Evolutionary conservation across 2,113 vertebrate genomes (phyloP).

Genomic region (Pterocles orientalis): DNA sequence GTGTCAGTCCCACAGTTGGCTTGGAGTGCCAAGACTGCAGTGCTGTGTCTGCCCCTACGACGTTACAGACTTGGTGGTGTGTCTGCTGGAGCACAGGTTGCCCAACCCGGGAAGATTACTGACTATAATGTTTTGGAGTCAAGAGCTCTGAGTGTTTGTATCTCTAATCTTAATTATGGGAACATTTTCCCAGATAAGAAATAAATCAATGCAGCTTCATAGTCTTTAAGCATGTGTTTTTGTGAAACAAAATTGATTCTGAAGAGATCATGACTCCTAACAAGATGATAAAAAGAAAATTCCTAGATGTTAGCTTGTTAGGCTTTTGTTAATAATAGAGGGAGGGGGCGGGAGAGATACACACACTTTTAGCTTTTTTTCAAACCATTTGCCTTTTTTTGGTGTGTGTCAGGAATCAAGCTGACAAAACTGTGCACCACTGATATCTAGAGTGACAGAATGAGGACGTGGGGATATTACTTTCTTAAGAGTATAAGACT

Average conservation of each 20-base stretch:
- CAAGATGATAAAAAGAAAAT: background rate
- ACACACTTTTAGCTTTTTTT: fast-evolving
- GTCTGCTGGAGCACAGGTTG: background rate
- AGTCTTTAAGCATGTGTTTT: background rate
- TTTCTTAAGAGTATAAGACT: background rate
- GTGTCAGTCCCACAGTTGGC: background rate
- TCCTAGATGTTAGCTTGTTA: background rate
- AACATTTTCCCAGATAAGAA: background rate
- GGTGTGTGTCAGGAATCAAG: background rate
- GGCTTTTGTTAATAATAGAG: background rate
- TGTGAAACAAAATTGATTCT: background rate
- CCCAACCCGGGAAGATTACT: background rate
- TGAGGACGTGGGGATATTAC: background rate
- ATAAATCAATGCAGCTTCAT: background rate
- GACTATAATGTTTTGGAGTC: background rate
- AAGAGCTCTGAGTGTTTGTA: background rate
- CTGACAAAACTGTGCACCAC: background rate
- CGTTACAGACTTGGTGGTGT: fast-evolving
- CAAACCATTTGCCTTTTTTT: background rate
- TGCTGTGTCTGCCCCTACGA: background rate
- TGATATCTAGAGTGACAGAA: conserved; percentile 42
- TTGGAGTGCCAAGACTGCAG: background rate
- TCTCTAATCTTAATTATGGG: background rate
- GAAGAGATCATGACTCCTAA: background rate
- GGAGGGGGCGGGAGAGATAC: fast-evolving